phyloP scores from a whole-genome alignment of 2,888 invertebrate species.

The Drosophila nigritarsus region DNA sequence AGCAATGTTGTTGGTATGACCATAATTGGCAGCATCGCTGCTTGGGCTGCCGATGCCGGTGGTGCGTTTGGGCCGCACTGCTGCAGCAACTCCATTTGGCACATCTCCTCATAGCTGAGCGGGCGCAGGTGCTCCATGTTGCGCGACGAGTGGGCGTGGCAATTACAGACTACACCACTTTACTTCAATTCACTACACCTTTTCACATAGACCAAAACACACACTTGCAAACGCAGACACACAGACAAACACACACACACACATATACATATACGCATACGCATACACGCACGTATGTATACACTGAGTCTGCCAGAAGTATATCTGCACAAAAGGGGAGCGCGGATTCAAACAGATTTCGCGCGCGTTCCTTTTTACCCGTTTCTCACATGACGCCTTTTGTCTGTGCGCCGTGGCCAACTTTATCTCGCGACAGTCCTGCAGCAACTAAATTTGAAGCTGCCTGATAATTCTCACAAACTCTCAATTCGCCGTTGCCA shows the following conservation, averaged over 20 bases:
- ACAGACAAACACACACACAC: not conserved
- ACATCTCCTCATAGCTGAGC: constrained; percentile 84
- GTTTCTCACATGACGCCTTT: constrained; percentile 57
- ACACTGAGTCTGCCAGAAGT: constrained; percentile 4
- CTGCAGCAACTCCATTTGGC: constrained; percentile 84
- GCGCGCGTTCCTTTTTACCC: constrained; percentile 64
- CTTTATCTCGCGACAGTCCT: constrained; percentile 77
- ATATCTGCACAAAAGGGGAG: constrained; percentile 40
- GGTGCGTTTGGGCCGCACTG: constrained; percentile 33
- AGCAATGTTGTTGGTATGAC: constrained; percentile 83
- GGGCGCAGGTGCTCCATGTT: constrained; percentile 83
- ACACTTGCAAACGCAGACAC: constrained; percentile 18
- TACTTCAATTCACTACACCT: constrained; percentile 20
- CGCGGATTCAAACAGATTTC: constrained; percentile 56
- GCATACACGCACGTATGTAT: constrained; percentile 15
- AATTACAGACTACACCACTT: constrained; percentile 17
- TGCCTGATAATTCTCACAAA: constrained; percentile 34
- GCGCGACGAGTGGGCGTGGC: constrained; percentile 29
- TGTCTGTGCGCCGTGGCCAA: constrained; percentile 52
- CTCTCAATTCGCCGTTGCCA: constrained; percentile 68
- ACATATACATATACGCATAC: not conserved
- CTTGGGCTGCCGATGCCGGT: constrained; percentile 57
- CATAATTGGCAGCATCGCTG: constrained; percentile 84
- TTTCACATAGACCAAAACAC: constrained; percentile 34
- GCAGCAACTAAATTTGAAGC: constrained; percentile 62